These are phyloP conservation scores for Dryomyza anilis DNA, from an alignment of 2,888 invertebrate genomes.

Conservation along the genomic window DNA sequence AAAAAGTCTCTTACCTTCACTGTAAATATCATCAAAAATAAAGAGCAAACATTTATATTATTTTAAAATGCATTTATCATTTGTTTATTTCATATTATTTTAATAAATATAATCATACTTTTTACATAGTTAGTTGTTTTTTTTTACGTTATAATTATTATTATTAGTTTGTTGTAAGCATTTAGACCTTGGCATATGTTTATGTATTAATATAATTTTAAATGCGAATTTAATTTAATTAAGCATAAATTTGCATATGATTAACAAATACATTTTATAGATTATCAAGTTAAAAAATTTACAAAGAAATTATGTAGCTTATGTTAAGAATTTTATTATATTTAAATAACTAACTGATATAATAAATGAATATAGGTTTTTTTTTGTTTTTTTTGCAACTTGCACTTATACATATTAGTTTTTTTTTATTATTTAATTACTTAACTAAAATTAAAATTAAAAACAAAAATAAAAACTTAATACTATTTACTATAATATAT, in stretches of 20 bases:
- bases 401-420: not conserved
- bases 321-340: not conserved
- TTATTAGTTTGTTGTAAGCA: slow-evolving; percentile 25
- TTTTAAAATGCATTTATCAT: slow-evolving; percentile 25
- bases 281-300: not conserved
- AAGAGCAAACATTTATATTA: not conserved
- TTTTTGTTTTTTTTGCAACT: not conserved
- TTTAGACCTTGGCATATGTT: slow-evolving; percentile 12
- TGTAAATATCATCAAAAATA: not conserved
- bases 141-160: slow-evolving; percentile 34
- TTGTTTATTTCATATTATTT: slow-evolving; percentile 28
- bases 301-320: slow-evolving; percentile 2
- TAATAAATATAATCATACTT: slow-evolving; percentile 41
- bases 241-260: slow-evolving; percentile 1
- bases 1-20: not conserved
- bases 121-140: slow-evolving; percentile 26
- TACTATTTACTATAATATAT: not conserved
- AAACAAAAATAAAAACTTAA: too few species aligned
- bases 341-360: not conserved
- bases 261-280: not conserved
- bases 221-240: slow-evolving; percentile 1
- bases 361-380: not conserved
- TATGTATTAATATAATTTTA: not conserved
- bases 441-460: not conserved
- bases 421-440: not conserved